These are phyloP conservation scores for Sinocyclocheilus grahami DNA, from an alignment of 2,113 vertebrate species.

Conservation along the genomic window DNA sequence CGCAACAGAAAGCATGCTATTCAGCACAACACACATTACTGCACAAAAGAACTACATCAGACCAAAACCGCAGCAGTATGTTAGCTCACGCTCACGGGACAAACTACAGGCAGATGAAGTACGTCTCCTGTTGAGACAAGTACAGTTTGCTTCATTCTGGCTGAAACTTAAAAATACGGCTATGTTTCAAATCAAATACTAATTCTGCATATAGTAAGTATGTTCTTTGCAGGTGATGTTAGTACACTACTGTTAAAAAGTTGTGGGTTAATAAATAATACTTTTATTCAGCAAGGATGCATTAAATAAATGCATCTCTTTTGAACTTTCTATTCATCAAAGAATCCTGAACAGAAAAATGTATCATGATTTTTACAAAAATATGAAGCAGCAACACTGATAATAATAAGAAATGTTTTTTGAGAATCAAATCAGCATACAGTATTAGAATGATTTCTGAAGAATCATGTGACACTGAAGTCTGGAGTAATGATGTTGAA, in stretches of 20 bases:
- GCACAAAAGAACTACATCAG: conserved; percentile 46
- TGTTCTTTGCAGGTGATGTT: neutral
- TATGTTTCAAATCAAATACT: neutral
- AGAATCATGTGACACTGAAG: neutral
- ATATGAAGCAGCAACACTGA: neutral
- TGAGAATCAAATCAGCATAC: neutral
- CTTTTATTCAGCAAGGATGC: neutral
- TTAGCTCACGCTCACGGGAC: neutral
- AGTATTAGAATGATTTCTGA: too few species aligned
- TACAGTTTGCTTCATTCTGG: neutral
- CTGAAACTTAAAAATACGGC: neutral
- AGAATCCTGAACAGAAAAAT: neutral
- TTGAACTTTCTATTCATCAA: neutral
- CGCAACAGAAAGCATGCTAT: conserved; percentile 17
- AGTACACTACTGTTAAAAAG: neutral
- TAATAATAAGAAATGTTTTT: neutral
- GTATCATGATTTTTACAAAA: neutral
- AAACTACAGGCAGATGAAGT: neutral
- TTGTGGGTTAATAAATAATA: neutral
- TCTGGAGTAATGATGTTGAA: neutral
- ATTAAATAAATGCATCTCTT: neutral
- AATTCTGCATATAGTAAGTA: neutral
- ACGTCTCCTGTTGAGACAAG: conserved; percentile 11
- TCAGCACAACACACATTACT: conserved; percentile 40
- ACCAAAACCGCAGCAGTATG: neutral